Conservation (phyloP, 1,140 invertebrate genomes). For the Ceratitis capitata region DNA sequence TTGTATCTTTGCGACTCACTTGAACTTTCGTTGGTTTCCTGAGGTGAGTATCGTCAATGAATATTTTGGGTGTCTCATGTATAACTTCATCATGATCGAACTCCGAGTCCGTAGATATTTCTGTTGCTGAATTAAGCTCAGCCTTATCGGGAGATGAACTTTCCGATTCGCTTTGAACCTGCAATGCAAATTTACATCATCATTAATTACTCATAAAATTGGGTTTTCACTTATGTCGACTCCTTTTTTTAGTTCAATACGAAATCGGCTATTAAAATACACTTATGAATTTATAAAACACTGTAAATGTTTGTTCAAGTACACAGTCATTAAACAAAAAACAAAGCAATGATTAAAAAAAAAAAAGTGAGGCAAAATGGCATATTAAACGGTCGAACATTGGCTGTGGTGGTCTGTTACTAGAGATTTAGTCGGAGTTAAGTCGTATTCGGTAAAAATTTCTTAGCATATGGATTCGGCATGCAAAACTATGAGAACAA, state of each 20-base stretch:
- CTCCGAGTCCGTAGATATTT: conserved; percentile 91
- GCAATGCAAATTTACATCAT: conserved; percentile 42
- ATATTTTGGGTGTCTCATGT: conserved; percentile 73
- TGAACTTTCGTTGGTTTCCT: conserved; percentile 71
- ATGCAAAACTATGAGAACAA: not conserved
- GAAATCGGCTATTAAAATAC: not conserved
- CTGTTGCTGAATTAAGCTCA: conserved; percentile 84
- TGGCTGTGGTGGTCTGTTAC: not conserved
- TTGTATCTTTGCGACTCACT: conserved; percentile 66
- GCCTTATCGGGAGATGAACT: conserved; percentile 75
- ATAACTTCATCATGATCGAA: conserved; percentile 84
- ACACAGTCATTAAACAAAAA: conserved; percentile 33
- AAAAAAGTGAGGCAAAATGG: no score
- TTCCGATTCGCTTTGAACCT: conserved; percentile 76
- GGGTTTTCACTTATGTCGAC: no score
- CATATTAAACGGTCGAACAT: not conserved
- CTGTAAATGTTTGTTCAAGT: not conserved
- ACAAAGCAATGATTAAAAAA: conserved; percentile 1
- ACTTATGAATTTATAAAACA: conserved; percentile 36
- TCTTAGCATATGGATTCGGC: conserved; percentile 7
- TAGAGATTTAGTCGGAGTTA: not conserved
- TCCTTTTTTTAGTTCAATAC: not conserved
- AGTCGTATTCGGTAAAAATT: not conserved
- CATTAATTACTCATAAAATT: no score
- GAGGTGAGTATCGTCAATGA: conserved; percentile 70